Evolutionary conservation across 2,888 invertebrate genomes (phyloP), one percentile per base, ranked within the genome.

Genomic region (Oithona nana): DNA sequence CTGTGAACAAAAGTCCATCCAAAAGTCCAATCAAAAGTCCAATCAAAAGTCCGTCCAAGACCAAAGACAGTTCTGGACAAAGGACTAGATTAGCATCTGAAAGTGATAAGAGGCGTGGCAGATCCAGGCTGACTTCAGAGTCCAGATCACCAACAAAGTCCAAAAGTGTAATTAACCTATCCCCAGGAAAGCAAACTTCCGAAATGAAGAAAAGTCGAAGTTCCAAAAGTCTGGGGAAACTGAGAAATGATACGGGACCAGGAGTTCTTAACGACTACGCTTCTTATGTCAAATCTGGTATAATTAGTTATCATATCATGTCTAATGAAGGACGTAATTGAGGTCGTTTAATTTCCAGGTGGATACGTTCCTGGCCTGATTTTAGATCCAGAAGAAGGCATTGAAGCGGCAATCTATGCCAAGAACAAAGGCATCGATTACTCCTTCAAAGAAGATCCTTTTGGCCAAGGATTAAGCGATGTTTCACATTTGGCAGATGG

Each of bases 311-410:
- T n/a, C n/a, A n/a, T n/a, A n/a, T n/a, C n/a, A n/a, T n/a, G n/a
- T n/a, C n/a, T n/a, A n/a, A n/a, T n/a, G n/a, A n/a, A n/a, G 39
- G 16, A 39, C 8, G 16, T 39, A 16, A 39, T 39, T 39, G 39
- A 16, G 6, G 39, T 11, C 39, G 6, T 16, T 11, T 39, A 11
- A 11, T 16, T 39, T 39, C 16, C 16, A 39, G 39, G 50, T 16
- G 59, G 59, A 1, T 48, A 50, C 50, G 59, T 59, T 3, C 59
- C 59, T 22, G 22, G n/a, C n/a, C 49, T 29, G 24, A 59, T 59
- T 24, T 49, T 59, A 48, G 49, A 59, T n/a, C 59, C 59, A 1
- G 59, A 59, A 20, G 29, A 22, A 28, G 59, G 59, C 28, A 29
- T 59, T 2, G 59, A 59, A 8, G 24, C 1, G 22, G 59, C 13